Base-by-base conservation (phyloP, 2,888 invertebrate genomes). In the Creontiades dilutus region DNA sequence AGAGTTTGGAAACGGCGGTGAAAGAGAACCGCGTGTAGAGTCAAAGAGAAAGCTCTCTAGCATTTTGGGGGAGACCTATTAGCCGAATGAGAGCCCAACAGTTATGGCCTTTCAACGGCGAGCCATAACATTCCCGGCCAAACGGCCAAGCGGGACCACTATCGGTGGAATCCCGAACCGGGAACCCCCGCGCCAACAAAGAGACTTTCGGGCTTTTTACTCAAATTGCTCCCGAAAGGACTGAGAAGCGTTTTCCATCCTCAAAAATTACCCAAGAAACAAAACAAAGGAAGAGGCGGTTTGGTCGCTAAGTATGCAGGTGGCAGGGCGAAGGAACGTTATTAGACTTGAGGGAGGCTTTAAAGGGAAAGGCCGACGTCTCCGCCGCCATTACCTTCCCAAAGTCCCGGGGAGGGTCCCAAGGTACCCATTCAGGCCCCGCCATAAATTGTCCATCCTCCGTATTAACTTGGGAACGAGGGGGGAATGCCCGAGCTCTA, bases 311-410 rank as follows among this genome's bases (percentile, higher is more conserved):
- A 85, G 85, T 85, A 85, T 85, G 28, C 85, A 85, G 85, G 85
- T 85, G 85, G 85, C 68, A 57, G 68, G 37, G 27, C 23, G n/a
- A 57, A 27, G 19, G 27, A 14, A 61, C 37, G 85, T 57, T 85
- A 85, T 57, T 85, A 68, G 85, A 85, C 85, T 61, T 28, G 85
- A 47, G 68, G 85, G 85, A 85, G 85, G 68, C 57, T 61, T 85
- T 68, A 82, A 55, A 55, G 68, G 61, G n/a, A 37, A 47, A 27
- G 37, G 85, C 28, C 46, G 57, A 12, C 48, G 16, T 46, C 80
- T n/a, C 48, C 37, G 28, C 47, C 28, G 16, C 85, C 85, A 85
- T 85, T 85, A 85, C 85, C 85, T 85, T 61, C 57, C 68, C 27
- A 23, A 82, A 27, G 28, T 47, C 82, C 23, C 52, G 16, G 13